Conservation (phyloP, 2,797 vertebrate genomes). For the Peromyscus melanophrys region DNA sequence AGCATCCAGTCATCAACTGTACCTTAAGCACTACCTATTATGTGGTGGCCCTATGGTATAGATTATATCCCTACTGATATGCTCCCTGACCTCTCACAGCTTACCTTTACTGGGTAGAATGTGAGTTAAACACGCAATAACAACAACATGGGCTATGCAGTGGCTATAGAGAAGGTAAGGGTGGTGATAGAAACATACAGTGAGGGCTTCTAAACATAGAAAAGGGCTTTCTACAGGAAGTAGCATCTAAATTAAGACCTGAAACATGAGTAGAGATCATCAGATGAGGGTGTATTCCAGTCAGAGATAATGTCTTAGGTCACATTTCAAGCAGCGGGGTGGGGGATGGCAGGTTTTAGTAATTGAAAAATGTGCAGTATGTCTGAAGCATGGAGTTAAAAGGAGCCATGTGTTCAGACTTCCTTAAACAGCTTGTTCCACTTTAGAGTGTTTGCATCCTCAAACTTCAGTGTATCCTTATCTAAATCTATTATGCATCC, state of each 20-base stretch:
- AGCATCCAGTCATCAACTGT: background rate
- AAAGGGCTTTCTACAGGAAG: background rate
- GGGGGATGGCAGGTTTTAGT: background rate
- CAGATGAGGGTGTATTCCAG: background rate
- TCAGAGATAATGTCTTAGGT: background rate
- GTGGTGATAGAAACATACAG: background rate
- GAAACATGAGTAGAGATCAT: constrained; percentile 11
- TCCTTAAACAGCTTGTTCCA: background rate
- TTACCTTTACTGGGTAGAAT: background rate
- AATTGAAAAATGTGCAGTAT: background rate
- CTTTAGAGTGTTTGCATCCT: background rate
- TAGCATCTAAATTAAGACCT: background rate
- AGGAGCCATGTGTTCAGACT: background rate
- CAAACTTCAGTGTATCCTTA: constrained; percentile 5
- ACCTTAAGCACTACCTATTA: background rate
- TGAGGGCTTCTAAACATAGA: background rate
- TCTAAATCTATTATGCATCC: background rate
- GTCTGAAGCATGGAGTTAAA: constrained; percentile 28
- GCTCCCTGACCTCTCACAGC: background rate
- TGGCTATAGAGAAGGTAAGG: background rate
- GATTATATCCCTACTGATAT: background rate
- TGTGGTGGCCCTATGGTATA: background rate
- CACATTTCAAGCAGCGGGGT: background rate
- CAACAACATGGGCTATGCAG: background rate
- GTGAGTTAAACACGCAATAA: constrained; percentile 29